These are phyloP conservation scores for Okapia johnstoni DNA, from an alignment of 2,113 vertebrate genomes.

Conservation along the genomic window DNA sequence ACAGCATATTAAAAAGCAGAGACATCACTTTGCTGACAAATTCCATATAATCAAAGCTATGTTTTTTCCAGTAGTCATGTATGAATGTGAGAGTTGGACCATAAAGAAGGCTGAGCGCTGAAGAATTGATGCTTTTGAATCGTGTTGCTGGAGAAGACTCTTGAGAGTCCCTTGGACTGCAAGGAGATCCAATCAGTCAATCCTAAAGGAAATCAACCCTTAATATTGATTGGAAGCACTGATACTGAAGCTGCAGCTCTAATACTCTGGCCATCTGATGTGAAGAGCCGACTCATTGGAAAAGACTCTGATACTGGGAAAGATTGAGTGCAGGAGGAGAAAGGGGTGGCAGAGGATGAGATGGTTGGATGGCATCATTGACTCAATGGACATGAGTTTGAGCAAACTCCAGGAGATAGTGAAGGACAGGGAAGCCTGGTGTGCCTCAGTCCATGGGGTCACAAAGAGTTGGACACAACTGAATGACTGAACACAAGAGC, in stretches of 20 bases:
- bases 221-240: not conserved
- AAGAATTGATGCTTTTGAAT: not conserved
- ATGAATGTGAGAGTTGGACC: not conserved
- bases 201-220: not conserved
- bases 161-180: not conserved
- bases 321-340: not conserved
- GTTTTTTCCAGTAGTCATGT: not conserved
- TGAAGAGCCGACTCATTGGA: not conserved
- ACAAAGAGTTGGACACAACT: not conserved
- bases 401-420: not conserved
- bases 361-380: not conserved
- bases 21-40: not conserved
- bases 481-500: not conserved
- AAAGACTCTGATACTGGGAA: not conserved
- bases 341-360: not conserved
- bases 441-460: not conserved
- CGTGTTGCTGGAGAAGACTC: not conserved
- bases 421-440: not conserved
- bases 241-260: not conserved
- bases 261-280: not conserved
- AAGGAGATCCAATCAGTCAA: not conserved
- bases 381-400: not conserved
- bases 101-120: not conserved
- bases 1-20: not conserved
- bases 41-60: not conserved